Conservation (phyloP, 2,888 invertebrate genomes). For the Synanthedon vespiformis region DNA sequence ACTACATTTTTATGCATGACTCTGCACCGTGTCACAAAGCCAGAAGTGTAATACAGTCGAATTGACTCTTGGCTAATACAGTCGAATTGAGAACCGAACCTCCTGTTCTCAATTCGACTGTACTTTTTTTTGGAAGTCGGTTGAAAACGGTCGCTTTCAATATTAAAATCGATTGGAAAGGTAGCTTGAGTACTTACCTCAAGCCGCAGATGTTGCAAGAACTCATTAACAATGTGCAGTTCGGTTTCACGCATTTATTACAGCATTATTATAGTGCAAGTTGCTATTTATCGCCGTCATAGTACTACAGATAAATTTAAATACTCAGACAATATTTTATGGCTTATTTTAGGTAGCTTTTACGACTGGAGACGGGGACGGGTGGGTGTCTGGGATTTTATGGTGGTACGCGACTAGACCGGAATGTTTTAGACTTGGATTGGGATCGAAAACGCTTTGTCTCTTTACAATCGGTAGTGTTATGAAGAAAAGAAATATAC, state of each 20-base stretch:
- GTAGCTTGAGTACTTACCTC: background rate
- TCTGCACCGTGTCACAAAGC: too few species aligned
- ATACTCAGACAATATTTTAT: slow-evolving; percentile 67
- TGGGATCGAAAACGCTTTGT: slow-evolving; percentile 12
- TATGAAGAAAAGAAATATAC: too few species aligned
- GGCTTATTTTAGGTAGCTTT: slow-evolving; percentile 64
- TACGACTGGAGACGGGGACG: slow-evolving; percentile 57
- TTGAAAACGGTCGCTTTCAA: too few species aligned
- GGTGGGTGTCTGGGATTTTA: slow-evolving; percentile 59
- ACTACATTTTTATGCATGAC: too few species aligned
- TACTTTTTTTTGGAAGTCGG: too few species aligned
- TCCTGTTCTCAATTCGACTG: too few species aligned
- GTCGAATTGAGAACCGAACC: too few species aligned
- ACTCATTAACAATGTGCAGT: background rate
- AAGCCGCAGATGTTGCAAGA: background rate
- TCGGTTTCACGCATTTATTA: background rate
- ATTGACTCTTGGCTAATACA: too few species aligned
- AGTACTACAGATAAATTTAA: slow-evolving; percentile 56
- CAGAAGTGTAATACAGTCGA: too few species aligned
- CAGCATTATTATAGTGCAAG: background rate
- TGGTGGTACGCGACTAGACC: slow-evolving; percentile 16
- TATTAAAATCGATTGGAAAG: too few species aligned
- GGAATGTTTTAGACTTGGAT: slow-evolving; percentile 21
- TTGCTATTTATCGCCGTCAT: slow-evolving; percentile 11
- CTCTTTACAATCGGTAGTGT: background rate